Evolutionary conservation across 2,113 vertebrate species (phyloP).

Genomic region (Laticauda laticaudata): DNA sequence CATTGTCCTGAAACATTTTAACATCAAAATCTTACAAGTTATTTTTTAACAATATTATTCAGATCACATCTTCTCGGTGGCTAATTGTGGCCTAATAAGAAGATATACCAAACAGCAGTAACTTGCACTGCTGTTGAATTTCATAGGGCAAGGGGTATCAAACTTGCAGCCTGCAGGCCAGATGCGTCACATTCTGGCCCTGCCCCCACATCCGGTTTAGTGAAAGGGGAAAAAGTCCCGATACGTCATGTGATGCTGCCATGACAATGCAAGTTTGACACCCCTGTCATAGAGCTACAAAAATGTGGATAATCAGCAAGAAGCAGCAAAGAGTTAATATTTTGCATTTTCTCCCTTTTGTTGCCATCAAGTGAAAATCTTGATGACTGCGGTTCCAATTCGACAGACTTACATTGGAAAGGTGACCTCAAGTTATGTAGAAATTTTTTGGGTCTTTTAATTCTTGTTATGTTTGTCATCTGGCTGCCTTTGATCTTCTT

Average conservation of each 20-base stretch:
- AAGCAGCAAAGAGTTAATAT: neutral
- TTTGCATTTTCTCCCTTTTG: neutral
- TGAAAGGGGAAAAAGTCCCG: too few species aligned
- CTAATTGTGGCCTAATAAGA: neutral
- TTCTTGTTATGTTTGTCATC: neutral
- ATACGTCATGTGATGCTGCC: too few species aligned
- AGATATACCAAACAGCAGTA: neutral
- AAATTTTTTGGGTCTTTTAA: neutral
- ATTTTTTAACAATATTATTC: neutral
- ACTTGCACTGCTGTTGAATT: neutral
- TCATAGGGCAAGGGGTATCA: neutral
- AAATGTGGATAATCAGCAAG: neutral
- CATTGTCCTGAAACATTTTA: neutral
- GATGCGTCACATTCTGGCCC: too few species aligned
- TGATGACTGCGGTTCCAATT: neutral
- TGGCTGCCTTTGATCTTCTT: slow-evolving; percentile 35
- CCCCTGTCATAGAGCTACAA: neutral
- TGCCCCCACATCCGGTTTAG: accelerated
- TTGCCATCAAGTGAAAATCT: neutral
- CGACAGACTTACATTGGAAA: neutral
- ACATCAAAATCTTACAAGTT: neutral
- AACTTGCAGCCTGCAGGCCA: too few species aligned
- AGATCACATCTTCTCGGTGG: neutral
- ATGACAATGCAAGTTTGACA: too few species aligned
- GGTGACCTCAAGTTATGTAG: neutral